Evolutionary conservation across 2,797 vertebrate species (phyloP), one percentile per base, ranked within the genome.

Genomic region (Apogon talboti): DNA sequence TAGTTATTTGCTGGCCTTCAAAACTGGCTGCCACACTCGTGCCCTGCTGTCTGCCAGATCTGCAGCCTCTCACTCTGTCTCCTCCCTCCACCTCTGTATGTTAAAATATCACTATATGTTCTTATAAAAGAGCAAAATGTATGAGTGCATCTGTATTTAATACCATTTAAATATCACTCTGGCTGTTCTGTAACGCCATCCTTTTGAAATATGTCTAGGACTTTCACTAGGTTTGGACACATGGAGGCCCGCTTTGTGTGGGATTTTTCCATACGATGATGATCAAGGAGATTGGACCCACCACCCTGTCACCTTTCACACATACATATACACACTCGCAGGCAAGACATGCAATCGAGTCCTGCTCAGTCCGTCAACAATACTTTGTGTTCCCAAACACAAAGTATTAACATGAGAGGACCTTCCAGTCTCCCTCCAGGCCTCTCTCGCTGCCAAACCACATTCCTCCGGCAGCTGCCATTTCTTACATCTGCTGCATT

Each of bases 401-500:
- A 85, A 83, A 84, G 87, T 87, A 87, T 89, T 86, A 91, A 91
- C 79, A 72, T 84, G 83, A 84, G 76, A 88, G 84, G 87, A 87
- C 72, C 84, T 84, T 88, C 81, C 85, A 79, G 65, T 76, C 83
- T 75, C 78, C 79, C 78, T 78, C 71, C 51, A 64, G 68, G 80
- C 75, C 53, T 14, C 16, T 11, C 49, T 60, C 35, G 24, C 82
- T 86, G 91, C 92, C 92, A 93, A 91, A 88, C 90, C 91, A 2
- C 92, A 93, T 93, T 93, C 91, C 92, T 90, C 85, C 79, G 35
- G 85, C 92, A 89, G 89, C 89, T 93, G 91, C 89, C 89, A 90
- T 92, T 90, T 92, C 81, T 91, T 91, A 93, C 93, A 93, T 94
- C 92, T 93, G 93, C 85, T 88, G 84, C 85, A 82, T 81, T 91